Conservation (phyloP, 1,140 invertebrate species). For the Physella acuta region DNA sequence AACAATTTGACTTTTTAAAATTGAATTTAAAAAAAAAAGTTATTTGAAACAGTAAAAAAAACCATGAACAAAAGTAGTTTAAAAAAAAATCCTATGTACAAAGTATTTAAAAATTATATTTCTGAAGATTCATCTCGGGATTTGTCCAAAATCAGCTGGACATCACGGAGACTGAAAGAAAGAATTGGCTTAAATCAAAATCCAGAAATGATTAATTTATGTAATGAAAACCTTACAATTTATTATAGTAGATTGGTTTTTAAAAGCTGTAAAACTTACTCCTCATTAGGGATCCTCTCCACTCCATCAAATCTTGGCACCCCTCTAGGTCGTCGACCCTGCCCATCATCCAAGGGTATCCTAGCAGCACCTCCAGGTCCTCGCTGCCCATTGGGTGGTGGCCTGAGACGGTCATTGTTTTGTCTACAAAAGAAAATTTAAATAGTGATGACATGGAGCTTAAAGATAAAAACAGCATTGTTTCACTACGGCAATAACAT, state of each 20-base stretch:
- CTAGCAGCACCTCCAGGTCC: slow-evolving; percentile 6
- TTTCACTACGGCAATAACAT: too few species aligned
- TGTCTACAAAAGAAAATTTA: too few species aligned
- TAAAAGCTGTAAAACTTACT: slow-evolving; percentile 21
- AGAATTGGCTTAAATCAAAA: neutral
- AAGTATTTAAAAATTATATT: neutral
- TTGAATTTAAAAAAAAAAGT: neutral
- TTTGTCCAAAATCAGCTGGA: neutral
- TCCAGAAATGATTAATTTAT: neutral
- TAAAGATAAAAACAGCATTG: too few species aligned
- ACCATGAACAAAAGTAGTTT: neutral
- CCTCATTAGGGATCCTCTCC: slow-evolving; percentile 25
- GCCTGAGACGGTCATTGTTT: neutral
- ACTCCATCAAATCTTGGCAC: slow-evolving; percentile 25
- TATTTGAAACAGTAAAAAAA: neutral
- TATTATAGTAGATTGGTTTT: neutral
- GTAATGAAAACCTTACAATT: neutral
- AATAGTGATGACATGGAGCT: too few species aligned
- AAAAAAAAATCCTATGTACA: neutral
- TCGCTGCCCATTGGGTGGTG: slow-evolving; percentile 20
- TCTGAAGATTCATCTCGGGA: slow-evolving; percentile 8
- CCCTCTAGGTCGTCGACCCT: slow-evolving; percentile 21
- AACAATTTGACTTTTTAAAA: neutral
- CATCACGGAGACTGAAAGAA: neutral
- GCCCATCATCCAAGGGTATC: neutral